These are phyloP conservation scores for Brachionus rotundiformis DNA, from an alignment of 1,140 invertebrate species.

Conservation along the genomic window DNA sequence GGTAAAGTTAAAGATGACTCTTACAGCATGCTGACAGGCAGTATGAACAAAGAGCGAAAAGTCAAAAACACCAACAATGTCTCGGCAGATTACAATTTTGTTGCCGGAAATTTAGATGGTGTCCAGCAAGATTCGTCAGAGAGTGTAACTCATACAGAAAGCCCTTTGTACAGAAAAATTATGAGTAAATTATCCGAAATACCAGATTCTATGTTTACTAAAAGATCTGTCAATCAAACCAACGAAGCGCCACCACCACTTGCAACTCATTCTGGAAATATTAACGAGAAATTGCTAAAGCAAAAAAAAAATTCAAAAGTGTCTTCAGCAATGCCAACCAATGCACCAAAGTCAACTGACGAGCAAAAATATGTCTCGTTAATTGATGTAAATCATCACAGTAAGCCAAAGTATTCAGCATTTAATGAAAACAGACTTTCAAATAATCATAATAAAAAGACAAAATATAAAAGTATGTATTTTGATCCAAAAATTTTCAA, in stretches of 20 bases:
- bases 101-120: background rate
- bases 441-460: background rate
- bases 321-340: background rate
- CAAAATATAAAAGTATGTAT: conserved; percentile 39
- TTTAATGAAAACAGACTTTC: background rate
- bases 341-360: background rate
- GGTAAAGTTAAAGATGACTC: background rate
- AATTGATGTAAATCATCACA: background rate
- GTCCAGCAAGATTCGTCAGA: background rate
- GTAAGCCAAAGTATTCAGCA: background rate
- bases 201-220: conserved; percentile 18
- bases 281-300: background rate
- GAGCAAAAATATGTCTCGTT: background rate
- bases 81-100: background rate
- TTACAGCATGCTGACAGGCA: background rate
- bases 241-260: background rate
- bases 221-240: background rate
- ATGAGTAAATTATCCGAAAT: conserved; percentile 47
- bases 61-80: conserved; percentile 1
- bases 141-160: background rate
- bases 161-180: conserved; percentile 44
- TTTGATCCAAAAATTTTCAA: background rate
- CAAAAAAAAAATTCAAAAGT: background rate
- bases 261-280: background rate
- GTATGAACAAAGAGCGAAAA: background rate